Percentiles rank a stretch among this genome's conserved stretches.
Evolutionary conservation across 2,888 invertebrate species (phyloP).

Genomic region (Crepidodera aurea): DNA sequence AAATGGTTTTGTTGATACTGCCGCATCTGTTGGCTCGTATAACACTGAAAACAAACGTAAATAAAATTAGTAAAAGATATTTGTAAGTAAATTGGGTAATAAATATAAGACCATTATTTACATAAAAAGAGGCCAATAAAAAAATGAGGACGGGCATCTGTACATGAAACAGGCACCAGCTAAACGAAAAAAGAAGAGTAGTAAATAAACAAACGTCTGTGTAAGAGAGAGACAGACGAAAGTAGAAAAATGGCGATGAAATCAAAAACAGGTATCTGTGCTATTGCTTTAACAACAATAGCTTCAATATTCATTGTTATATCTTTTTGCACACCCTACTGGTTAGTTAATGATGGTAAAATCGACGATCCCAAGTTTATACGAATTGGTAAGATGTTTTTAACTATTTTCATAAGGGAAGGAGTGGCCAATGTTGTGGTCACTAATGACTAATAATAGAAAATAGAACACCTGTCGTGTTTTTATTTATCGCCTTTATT

Average conservation of each 20-base stretch:
- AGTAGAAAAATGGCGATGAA: constrained; percentile 65
- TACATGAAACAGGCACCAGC: too few species aligned
- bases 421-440: constrained; percentile 28
- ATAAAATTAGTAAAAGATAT: too few species aligned
- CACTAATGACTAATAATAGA: constrained; percentile 22
- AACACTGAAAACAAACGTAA: constrained; percentile 74
- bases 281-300: constrained; percentile 70
- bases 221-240: constrained; percentile 4
- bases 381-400: constrained; percentile 73
- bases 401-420: neutral
- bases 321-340: constrained; percentile 86
- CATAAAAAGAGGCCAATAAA: too few species aligned
- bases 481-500: constrained; percentile 1
- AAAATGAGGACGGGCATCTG: too few species aligned
- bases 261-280: constrained; percentile 72
- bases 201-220: neutral
- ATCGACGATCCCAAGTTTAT: constrained; percentile 80
- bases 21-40: constrained; percentile 88
- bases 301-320: constrained; percentile 78
- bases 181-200: constrained; percentile 1
- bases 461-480: constrained; percentile 9
- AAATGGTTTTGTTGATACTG: constrained; percentile 79
- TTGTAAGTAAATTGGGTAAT: too few species aligned
- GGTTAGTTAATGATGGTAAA: constrained; percentile 85
- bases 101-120: too few species aligned